Base-by-base conservation (phyloP, 2,888 invertebrate genomes). In the Lomographa bimaculata region DNA sequence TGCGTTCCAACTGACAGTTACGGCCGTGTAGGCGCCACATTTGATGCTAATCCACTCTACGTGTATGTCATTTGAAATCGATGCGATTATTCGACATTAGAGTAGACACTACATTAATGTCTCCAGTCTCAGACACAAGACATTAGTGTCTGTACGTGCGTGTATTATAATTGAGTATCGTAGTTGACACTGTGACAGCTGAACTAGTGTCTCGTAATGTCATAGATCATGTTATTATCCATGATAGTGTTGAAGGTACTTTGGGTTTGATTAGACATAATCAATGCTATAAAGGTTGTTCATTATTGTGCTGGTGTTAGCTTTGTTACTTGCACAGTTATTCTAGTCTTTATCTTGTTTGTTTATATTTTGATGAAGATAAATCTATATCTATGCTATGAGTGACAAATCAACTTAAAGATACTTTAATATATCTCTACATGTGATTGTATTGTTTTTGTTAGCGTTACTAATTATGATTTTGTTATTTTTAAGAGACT, bases 181-280 rank as follows among this genome's bases (percentile, higher is more conserved):
- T 54, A 47, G 54, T 62, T 72, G 75, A 72, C 72, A 61, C 49
- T 58, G 57, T 58, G 63, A 59, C 60, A 60, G 61, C 51, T 58
- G 60, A 52, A 46, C 64, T 38, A 37, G 36, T 49, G 40, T 24
- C 23, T 32, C 5, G 29, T 60, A 60, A 61, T 66, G 72, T 68
- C 71, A 70, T 60, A 72, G 75, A 75, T 77, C 76, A 73, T 29
- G 52, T 60, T 58, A 75, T 75, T 76, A 73, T 55, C 32, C 28
- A 8, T 21, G 25, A 25, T 32, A 29, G 32, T 35, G 33, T 42
- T 37, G 10, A 29, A 32, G 36, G 41, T 42, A 19, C 25, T 37
- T 37, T 36, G 28, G 33, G 33, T 34, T 46, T 42, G 39, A 49
- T 49, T 52, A 52, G 38, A 27, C 21, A 7, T 37, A 43, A 43